Evolutionary conservation across 2,888 invertebrate species (phyloP), one percentile per base, ranked within the genome.

Genomic region (Drosophila meridiana): DNA sequence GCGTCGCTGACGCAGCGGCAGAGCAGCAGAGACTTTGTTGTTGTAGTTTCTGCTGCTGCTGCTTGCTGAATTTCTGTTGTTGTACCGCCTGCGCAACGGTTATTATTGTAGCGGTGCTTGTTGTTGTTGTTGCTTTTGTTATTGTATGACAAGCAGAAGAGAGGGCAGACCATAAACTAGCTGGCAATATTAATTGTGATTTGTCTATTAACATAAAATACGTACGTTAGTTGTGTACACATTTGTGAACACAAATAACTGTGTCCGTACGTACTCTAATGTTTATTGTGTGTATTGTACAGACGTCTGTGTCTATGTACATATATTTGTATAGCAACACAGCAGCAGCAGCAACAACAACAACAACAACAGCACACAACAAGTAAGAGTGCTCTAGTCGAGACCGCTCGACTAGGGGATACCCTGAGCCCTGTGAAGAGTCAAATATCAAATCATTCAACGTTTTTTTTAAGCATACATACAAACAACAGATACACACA

Each of bases 171-270:
- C 80, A 68, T 78, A 74, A 78, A 81, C 84, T 69, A 77, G 82
- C 89, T 77, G 58, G 73, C 74, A 70, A 85, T 89, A 83, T 89
- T 89, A 80, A 81, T 79, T 89, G 81, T 89, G 73, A 83, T 81
- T 88, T 83, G 83, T 90, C 75, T 83, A 89, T 90, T 89, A 87
- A 83, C 90, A 90, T 84, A 83, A 89, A 88, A 74, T 72, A 57
- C 30, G 50, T 59, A 30, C 14, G 45, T 47, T 38, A 53, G 53
- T 36, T 6, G 26, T 38, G 47, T 48, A 42, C 42, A 48, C 47
- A 48, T 48, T 30, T 30, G 30, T 48, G 30, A n/a, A 32, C 14
- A 30, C 48, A 48, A 48, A 34, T 52, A 52, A 52, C 26, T 57
- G 62, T 45, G 11, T 52, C 20, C 20, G 52, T 65, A 32, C 62